Base-by-base conservation (phyloP, 2,888 invertebrate species). In the Papilio demoleus region DNA sequence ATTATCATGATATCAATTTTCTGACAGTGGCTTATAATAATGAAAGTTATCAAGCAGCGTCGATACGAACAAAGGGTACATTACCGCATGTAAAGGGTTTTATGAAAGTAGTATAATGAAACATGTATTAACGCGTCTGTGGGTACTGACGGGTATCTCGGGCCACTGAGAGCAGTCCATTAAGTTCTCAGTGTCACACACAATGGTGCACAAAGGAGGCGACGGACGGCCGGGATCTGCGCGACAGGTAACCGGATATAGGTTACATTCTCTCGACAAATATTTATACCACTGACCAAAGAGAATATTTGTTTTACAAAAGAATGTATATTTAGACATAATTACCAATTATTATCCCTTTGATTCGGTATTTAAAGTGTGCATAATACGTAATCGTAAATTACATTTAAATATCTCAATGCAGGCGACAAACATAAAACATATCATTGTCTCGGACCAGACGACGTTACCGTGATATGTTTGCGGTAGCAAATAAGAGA, bases 141-240 rank as follows among this genome's bases (percentile, higher is more conserved):
- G 5, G 65, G 63, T 60, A 66, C 70, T 70, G 68, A 58, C 68
- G 50, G 67, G 70, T 69, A 67, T 75, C 75, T 77, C 75, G 70
- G 73, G 76, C 73, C 74, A 69, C 75, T 75, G 78, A 80, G 79
- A 77, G 80, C 82, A 79, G 82, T 88, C 91, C 91, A 92, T 92
- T 92, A 92, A 82, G 85, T 81, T 85, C 87, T 90, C 88, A 86
- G 81, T 87, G 82, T 86, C 88, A 82, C 83, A 84, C 75, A 85
- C 85, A 87, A 83, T 80, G 72, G 81, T 74, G 76, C 75, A 89
- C 87, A 88, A 88, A 83, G 79, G 84, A 74, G 74, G 77, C 77
- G 79, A 75, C 81, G 74, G 80, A 77, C 81, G 77, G 73, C 77
- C 76, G 73, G 78, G 73, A 77, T 74, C 71, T 70, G 74, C 79